Conservation (phyloP, 2,888 invertebrate genomes). For the Tridacna crocea region DNA sequence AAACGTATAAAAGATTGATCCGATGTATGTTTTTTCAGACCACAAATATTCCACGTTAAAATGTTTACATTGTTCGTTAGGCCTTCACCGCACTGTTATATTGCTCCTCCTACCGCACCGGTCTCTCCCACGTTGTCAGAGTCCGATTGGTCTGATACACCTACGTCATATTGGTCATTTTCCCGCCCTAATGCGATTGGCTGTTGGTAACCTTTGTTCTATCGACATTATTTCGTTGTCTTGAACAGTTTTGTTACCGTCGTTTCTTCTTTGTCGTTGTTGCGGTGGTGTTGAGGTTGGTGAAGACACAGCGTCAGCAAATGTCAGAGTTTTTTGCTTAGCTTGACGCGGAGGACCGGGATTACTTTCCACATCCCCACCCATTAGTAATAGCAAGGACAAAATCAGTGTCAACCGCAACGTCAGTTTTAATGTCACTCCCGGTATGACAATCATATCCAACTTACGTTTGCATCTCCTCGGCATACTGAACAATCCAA, state of each 20-base stretch:
- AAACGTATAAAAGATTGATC: not conserved
- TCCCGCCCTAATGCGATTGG: not conserved
- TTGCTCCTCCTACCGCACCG: not conserved
- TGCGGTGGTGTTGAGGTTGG: not conserved
- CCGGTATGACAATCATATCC: not conserved
- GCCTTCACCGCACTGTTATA: not conserved
- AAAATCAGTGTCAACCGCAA: not conserved
- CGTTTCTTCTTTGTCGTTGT: not conserved
- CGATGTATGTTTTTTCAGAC: not conserved
- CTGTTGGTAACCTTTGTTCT: not conserved
- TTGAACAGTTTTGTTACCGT: not conserved
- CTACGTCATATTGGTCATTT: not conserved
- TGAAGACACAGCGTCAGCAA: not conserved
- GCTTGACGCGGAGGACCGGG: not conserved
- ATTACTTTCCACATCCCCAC: not conserved
- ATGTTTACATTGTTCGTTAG: not conserved
- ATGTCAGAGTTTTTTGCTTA: not conserved
- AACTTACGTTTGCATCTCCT: not conserved
- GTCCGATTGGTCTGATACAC: not conserved
- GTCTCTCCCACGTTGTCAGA: not conserved
- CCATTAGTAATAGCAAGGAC: conserved; percentile 1
- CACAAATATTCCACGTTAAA: not conserved
- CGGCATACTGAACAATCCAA: conserved; percentile 16
- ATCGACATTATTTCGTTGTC: conserved; percentile 1
- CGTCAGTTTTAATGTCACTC: not conserved